These are phyloP conservation scores for Conomelus anceps DNA, from an alignment of 2,888 invertebrate species.

Conservation along the genomic window DNA sequence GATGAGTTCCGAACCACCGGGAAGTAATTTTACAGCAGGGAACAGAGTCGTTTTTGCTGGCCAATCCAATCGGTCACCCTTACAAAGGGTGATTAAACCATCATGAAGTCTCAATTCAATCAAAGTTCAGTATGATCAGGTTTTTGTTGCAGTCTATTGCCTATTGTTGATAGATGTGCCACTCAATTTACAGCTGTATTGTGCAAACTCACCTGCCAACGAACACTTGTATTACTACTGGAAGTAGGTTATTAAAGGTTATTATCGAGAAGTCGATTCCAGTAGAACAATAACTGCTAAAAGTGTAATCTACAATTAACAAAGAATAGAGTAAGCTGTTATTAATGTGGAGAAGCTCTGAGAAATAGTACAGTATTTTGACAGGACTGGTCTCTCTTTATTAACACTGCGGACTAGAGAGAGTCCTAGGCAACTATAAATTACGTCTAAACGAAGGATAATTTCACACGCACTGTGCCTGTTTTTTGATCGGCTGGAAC, in stretches of 20 bases:
- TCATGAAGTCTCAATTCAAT: too few relatives aligned
- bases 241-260: not conserved
- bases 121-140: too few relatives aligned
- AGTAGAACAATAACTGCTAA: not conserved
- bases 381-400: not conserved
- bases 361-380: not conserved
- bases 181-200: not conserved
- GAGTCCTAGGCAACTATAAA: not conserved
- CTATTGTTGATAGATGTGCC: not conserved
- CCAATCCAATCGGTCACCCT: too few relatives aligned
- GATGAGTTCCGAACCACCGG: too few relatives aligned
- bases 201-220: not conserved
- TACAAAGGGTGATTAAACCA: too few relatives aligned
- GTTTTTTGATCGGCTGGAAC: not conserved
- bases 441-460: not conserved
- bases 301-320: not conserved
- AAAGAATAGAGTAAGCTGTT: not conserved
- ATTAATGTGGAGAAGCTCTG: not conserved
- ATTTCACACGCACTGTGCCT: not conserved
- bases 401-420: not conserved
- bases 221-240: not conserved
- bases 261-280: not conserved
- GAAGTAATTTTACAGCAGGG: too few relatives aligned
- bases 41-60: too few relatives aligned
- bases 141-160: too few relatives aligned